Evolutionary conservation across 2,888 invertebrate genomes (phyloP), one percentile per base, ranked within the genome.

Genomic region (Aphrophora alni): DNA sequence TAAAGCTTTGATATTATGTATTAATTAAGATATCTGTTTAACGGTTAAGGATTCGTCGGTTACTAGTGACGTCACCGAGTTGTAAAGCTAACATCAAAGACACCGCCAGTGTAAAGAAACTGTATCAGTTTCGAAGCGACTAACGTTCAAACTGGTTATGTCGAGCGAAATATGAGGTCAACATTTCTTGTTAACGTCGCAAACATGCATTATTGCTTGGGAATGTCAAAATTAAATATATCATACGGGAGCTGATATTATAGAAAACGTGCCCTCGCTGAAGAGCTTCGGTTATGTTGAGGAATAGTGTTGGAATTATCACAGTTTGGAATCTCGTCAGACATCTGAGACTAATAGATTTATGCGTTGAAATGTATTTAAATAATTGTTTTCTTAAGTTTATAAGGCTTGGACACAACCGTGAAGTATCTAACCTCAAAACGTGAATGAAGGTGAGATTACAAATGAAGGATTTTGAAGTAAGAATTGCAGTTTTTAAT

Each of bases 141-240:
- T 2, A 10, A 2, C 8, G 44, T 59, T 2, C 59, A 59, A 59
- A 59, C 59, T 21, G 59, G 59, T 59, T 59, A 21, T 59, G 59
- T 33, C 33, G 59, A 59, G 59, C 59, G 59, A 21, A 59, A 59
- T 59, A 59, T 59, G 59, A 59, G 59, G 59, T 59, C 59, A 59
- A 10, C 59, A 10, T 21, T 59, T 59, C 59, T 59, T 59, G 59
- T 59, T 59, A n/a, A 21, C 12, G 59, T 59, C 59, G 59, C 59
- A 21, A 59, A 59, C 59, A 59, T 21, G 59, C 59, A 21, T 59
- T 59, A 59, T 59, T 59, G 59, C 59, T 59, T 21, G 12, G 21
- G 59, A 59, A 59, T 59, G 59, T 59, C 59, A 59, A 59, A 59
- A 59, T 59, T 59, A 59, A 59, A 59, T 59, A 59, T 59, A 59